Conservation (phyloP, 2,113 vertebrate species). For the Brevimyrus niger region DNA sequence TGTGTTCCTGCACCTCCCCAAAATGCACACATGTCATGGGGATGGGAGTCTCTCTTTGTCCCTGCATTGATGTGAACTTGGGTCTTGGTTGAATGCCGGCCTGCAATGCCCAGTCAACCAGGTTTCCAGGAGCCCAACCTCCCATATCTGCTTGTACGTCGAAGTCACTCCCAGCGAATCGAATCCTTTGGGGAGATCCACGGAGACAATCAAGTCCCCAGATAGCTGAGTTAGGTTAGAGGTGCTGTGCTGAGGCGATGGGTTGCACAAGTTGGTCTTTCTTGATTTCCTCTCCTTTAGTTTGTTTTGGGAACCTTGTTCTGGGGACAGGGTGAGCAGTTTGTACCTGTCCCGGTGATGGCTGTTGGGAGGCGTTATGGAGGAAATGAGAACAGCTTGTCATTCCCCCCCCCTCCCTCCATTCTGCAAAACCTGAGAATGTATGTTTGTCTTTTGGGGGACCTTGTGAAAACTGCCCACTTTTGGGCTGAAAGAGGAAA, state of each 20-base stretch:
- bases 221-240: not conserved
- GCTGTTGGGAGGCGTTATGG: not conserved
- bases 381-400: not conserved
- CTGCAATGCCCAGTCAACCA: slow-evolving; percentile 36
- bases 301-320: not conserved
- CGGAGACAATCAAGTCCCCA: not conserved
- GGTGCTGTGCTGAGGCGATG: not conserved
- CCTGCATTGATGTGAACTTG: slow-evolving; percentile 58
- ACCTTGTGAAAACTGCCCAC: not conserved
- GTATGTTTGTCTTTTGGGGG: not conserved
- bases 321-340: not conserved
- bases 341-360: not conserved
- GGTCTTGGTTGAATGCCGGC: slow-evolving; percentile 62
- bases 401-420: not conserved
- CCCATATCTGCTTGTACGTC: not conserved
- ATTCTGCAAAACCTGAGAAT: not conserved
- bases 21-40: not conserved
- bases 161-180: not conserved
- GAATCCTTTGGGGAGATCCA: not conserved
- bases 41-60: not conserved
- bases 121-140: not conserved
- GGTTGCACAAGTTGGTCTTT: not conserved
- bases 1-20: not conserved
- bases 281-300: not conserved
- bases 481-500: not conserved